phyloP scores from a whole-genome alignment of 2,113 vertebrate genomes.

The Hydropotes inermis region DNA sequence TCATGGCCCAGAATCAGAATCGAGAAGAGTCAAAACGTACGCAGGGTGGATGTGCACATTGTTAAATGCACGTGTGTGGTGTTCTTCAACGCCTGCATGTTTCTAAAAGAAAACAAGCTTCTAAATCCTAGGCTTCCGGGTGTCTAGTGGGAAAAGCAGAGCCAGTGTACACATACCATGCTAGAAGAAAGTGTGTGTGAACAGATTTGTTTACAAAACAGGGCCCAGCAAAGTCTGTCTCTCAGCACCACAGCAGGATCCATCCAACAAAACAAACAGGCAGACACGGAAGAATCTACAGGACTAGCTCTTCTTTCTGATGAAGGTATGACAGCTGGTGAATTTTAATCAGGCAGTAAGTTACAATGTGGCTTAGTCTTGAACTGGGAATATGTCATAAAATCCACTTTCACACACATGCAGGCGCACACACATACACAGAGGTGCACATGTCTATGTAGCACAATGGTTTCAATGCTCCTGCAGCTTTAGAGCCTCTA shows the following conservation, averaged over 20 bases:
- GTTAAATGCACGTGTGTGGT: neutral
- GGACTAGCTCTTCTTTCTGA: neutral
- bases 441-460: fast-evolving
- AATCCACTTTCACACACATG: neutral
- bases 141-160: neutral
- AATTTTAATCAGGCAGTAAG: neutral
- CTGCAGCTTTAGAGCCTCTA: neutral
- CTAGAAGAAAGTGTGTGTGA: neutral
- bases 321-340: neutral
- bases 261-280: conserved; percentile 49
- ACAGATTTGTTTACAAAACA: conserved; percentile 69
- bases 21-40: neutral
- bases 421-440: neutral
- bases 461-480: neutral
- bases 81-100: neutral
- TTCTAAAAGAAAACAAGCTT: conserved; percentile 4
- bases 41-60: fast-evolving
- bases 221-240: conserved; percentile 63
- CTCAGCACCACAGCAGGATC: conserved; percentile 35
- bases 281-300: neutral
- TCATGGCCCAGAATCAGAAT: neutral
- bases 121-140: conserved; percentile 24
- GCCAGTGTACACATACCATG: neutral
- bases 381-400: neutral
- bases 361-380: neutral